Conservation (phyloP, 92 coral and sea anemone genomes). For the Porites divaricata region DNA sequence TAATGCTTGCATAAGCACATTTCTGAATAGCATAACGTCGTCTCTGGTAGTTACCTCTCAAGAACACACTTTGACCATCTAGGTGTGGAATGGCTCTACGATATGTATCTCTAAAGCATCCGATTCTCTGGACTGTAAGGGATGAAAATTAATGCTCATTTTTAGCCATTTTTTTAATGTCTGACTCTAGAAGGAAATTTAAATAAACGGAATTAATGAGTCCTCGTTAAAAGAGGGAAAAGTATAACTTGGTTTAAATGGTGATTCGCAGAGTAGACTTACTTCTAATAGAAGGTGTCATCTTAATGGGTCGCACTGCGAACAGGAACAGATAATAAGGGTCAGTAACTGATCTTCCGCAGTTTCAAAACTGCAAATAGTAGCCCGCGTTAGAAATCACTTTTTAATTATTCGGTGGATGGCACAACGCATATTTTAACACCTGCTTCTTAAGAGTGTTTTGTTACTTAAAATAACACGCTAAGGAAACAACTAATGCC, state of each 20-base stretch:
- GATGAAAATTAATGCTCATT: background rate
- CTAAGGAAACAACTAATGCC: no score
- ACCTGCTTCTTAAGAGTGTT: no score
- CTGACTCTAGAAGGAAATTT: no score
- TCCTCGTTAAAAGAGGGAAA: no score
- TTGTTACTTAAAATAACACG: no score
- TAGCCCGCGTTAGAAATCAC: no score
- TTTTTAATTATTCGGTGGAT: background rate
- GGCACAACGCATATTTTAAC: no score
- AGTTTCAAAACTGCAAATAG: no score
- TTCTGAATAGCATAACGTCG: conserved; percentile 31
- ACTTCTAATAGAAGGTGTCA: conserved; percentile 29
- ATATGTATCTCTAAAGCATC: conserved; percentile 58
- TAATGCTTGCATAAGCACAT: conserved; percentile 18
- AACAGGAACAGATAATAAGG: background rate
- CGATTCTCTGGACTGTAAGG: conserved; percentile 34
- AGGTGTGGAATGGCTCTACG: conserved; percentile 55
- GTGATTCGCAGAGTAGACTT: background rate
- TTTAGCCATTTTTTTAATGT: background rate
- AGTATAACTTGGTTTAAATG: no score
- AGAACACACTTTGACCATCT: conserved; percentile 32
- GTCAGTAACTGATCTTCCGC: background rate
- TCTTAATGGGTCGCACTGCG: conserved; percentile 29
- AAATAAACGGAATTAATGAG: no score
- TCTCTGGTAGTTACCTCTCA: conserved; percentile 34